Percentiles rank a stretch among this genome's conserved stretches.
phyloP scores from a whole-genome alignment of 2,113 vertebrate species.

The Hypanus sabinus region DNA sequence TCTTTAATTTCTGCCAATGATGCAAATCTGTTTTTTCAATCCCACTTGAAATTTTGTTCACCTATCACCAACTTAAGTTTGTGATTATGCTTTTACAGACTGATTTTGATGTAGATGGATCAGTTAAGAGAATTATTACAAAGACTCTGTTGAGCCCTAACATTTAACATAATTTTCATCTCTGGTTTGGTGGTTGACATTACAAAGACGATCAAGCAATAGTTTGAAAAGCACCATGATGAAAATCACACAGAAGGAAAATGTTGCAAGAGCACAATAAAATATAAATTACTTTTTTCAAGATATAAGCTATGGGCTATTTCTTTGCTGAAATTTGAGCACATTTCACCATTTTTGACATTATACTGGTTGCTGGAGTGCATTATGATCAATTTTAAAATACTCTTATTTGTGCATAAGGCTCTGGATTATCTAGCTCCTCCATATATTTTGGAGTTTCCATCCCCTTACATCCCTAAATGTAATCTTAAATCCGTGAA shows the following conservation, averaged over 20 bases:
- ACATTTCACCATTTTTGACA: too few species aligned
- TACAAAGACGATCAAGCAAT: background rate
- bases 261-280: background rate
- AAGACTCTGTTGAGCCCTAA: background rate
- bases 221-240: background rate
- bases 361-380: too few species aligned
- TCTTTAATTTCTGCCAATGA: too few species aligned
- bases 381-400: too few species aligned
- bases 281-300: background rate
- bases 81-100: background rate
- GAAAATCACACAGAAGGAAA: background rate
- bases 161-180: background rate
- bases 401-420: too few species aligned
- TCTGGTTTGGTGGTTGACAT: background rate
- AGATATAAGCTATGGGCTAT: background rate
- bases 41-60: too few species aligned
- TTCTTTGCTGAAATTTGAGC: background rate
- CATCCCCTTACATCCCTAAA: too few species aligned
- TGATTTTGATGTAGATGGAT: background rate
- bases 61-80: background rate
- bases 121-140: background rate
- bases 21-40: too few species aligned
- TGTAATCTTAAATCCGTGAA: too few species aligned
- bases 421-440: too few species aligned
- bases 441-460: too few species aligned